A percentile compares a stretch with the other conserved stretches of the same genome.
Evolutionary conservation across 2,888 invertebrate genomes (phyloP).

Genomic region (Orchestes rusci): DNA sequence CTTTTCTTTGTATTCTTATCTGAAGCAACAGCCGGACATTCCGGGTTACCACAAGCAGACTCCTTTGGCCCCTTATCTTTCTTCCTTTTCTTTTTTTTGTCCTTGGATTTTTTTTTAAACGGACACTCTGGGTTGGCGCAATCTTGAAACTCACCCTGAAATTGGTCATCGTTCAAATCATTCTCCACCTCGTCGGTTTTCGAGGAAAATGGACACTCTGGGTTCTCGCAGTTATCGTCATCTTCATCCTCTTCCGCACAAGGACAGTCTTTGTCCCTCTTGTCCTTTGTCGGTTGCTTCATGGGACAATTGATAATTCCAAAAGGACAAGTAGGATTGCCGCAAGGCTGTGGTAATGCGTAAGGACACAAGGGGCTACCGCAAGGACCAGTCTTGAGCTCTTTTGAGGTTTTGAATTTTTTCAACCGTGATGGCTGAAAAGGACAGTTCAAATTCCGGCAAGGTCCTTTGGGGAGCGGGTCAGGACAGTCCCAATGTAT

Average conservation of each 20-base stretch:
- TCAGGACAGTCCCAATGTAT: constrained; percentile 45
- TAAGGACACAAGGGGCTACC: constrained; percentile 37
- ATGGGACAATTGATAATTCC: constrained; percentile 12
- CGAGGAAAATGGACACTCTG: constrained; percentile 28
- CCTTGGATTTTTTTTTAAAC: constrained; percentile 7
- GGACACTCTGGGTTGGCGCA: constrained; percentile 26
- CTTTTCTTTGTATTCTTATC: constrained; percentile 9
- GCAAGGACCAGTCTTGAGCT: constrained; percentile 35
- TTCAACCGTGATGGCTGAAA: constrained; percentile 30
- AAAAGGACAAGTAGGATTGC: constrained; percentile 20
- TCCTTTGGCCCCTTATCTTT: not conserved
- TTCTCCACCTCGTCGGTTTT: constrained; percentile 5
- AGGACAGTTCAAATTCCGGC: constrained; percentile 41
- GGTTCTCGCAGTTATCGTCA: constrained; percentile 26
- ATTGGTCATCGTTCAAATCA: constrained; percentile 9
- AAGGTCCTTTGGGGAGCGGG: constrained; percentile 39
- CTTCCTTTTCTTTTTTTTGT: constrained; percentile 3
- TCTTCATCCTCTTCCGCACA: constrained; percentile 10
- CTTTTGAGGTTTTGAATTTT: constrained; percentile 31
- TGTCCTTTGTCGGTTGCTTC: constrained; percentile 2
- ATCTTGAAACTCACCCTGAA: constrained; percentile 19
- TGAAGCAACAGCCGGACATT: constrained; percentile 22
- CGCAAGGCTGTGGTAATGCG: constrained; percentile 30
- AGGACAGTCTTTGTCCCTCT: too few relatives aligned
- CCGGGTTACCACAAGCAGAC: constrained; percentile 26